Evolutionary conservation across 2,888 invertebrate species (phyloP).

Genomic region (Arrhopalites spinosus): DNA sequence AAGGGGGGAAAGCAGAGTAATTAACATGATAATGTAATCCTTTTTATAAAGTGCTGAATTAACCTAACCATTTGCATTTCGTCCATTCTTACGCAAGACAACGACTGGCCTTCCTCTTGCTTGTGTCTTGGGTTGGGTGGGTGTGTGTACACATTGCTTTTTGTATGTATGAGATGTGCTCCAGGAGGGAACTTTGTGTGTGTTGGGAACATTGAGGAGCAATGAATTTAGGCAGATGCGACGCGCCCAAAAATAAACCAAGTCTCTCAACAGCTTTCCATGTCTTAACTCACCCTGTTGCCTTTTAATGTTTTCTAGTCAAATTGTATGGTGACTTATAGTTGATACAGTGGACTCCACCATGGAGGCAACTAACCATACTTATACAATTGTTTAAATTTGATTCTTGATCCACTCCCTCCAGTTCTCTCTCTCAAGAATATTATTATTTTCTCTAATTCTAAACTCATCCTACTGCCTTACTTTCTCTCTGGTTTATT

Average conservation of each 20-base stretch:
- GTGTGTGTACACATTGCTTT: neutral
- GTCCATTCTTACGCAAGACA: conserved; percentile 16
- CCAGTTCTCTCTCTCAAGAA: too few relatives aligned
- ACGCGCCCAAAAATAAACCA: conserved; percentile 18
- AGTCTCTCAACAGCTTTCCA: conserved; percentile 12
- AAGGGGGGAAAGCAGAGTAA: conserved; percentile 36
- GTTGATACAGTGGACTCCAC: too few relatives aligned
- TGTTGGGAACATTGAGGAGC: neutral
- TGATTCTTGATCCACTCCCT: too few relatives aligned
- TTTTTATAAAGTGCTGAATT: conserved; percentile 45
- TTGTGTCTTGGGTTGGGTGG: neutral
- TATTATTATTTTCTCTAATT: too few relatives aligned
- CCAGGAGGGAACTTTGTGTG: neutral
- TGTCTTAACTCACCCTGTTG: conserved; percentile 10
- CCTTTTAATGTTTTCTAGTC: conserved; percentile 9
- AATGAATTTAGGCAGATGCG: conserved; percentile 34
- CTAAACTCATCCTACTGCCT: neutral
- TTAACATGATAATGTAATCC: conserved; percentile 49
- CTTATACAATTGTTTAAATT: too few relatives aligned
- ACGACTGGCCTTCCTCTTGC: neutral
- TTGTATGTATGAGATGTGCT: conserved; percentile 18
- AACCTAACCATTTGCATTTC: conserved; percentile 46
- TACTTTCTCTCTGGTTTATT: neutral
- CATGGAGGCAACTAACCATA: too few relatives aligned
- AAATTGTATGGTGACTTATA: too few relatives aligned